phyloP scores from a whole-genome alignment of 2,888 invertebrate genomes.

The Hypena proboscidalis region DNA sequence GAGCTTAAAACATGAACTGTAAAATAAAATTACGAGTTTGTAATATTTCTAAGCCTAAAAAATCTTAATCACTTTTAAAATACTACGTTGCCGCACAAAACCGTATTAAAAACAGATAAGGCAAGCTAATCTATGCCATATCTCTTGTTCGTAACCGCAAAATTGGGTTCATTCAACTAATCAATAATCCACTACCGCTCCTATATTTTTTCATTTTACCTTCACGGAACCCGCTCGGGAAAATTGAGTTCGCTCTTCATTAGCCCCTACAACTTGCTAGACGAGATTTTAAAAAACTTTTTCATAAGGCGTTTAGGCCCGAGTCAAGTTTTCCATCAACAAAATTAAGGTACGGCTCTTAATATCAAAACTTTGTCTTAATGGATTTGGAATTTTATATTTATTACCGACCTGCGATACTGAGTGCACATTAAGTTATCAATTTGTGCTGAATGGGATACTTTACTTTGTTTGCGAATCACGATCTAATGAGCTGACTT shows the following conservation, averaged over 20 bases:
- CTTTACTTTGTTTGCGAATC: conserved; percentile 37
- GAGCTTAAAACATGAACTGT: no score
- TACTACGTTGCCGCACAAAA: no score
- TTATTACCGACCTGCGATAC: conserved; percentile 53
- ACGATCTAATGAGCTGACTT: conserved; percentile 19
- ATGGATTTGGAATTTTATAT: conserved; percentile 82
- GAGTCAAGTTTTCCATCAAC: conserved; percentile 80
- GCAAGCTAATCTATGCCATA: no score
- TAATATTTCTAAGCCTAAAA: no score
- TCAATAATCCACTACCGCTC: conserved; percentile 52
- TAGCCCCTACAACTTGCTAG: conserved; percentile 62
- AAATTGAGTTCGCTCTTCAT: conserved; percentile 79
- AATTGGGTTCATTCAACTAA: conserved; percentile 66
- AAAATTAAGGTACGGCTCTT: conserved; percentile 79
- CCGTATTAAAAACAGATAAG: no score
- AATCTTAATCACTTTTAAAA: no score
- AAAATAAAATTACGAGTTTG: no score
- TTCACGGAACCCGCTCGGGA: conserved; percentile 46
- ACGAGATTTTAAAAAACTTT: conserved; percentile 67
- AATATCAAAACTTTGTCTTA: conserved; percentile 77
- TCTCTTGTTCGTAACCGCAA: conserved; percentile 46
- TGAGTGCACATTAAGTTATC: conserved; percentile 56
- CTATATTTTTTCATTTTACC: conserved; percentile 26
- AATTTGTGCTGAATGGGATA: conserved; percentile 55
- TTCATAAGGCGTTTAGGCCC: conserved; percentile 71